Evolutionary conservation across 2,888 invertebrate genomes (phyloP), one percentile per base, ranked within the genome.

Genomic region (Glomeris marginata): DNA sequence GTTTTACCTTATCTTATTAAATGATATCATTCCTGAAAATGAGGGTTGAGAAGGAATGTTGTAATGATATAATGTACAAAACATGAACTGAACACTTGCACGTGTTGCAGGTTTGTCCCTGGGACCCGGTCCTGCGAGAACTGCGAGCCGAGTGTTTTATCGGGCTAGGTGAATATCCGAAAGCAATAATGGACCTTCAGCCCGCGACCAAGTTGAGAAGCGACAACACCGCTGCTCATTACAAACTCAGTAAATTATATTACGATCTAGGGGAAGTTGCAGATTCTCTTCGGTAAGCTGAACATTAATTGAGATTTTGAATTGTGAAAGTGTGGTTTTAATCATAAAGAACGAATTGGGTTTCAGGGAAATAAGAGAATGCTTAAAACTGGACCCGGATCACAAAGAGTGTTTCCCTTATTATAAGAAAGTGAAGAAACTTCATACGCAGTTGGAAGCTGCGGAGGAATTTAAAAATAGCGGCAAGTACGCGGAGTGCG

Each of bases 331-430:
- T 11, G 13, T 11, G 13, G 10, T 11, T 36, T 36, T 10, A 11
- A 11, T 36, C 11, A 36, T 36, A 11, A 11, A 36, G 11, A 11
- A 13, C 13, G 36, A 36, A 11, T 10, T 36, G 36, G 36, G 10
- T 10, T 36, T 35, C 64, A 79, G 77, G 69, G 90, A 95, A 69
- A 82, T 98, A 56, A 80, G 98, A 18, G 95, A 98, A 67, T 99
- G 98, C 66, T 74, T 99, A 16, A 92, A 87, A 65, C 72, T 95
- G 40, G 97, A 99, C 68, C 95, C 95, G 0, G 98, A 99, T 61
- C 94, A 99, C 70, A 90, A 91, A 69, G 76, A 82, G 60, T 98
- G 97, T 68, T 92, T 92, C 69, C 80, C 85, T 18, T 82, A 92
- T 62, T 98, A 99, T 72, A 98, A 97, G 67, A 87, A 85, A 65